Base-by-base conservation (phyloP, 2,888 invertebrate genomes). In the Fragum fragum region DNA sequence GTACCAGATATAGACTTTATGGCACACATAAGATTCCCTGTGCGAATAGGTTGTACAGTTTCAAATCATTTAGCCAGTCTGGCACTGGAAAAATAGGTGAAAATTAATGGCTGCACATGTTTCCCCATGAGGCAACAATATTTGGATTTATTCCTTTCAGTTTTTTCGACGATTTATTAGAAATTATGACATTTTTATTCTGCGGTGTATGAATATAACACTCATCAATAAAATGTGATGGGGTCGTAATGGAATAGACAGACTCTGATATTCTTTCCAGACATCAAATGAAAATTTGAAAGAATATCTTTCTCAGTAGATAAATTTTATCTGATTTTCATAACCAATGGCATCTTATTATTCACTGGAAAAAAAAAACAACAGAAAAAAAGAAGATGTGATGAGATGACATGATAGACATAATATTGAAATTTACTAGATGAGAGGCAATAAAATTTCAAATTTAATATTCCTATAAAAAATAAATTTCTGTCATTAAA, bases 161-260 rank as follows among this genome's bases (percentile, higher is more conserved):
- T 66, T 61, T 66, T 72, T 55, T 71, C 55, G 74, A 77, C 78
- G 71, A 77, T 81, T 81, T 78, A 81, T 81, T 66, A 68, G 47
- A 47, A 70, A 66, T 81, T 81, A 81, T 81, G 81, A 81, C 81
- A 78, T 77, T 81, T 81, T 81, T 78, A 81, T 75, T 29, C 39
- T 57, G 29, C 53, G 36, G 36, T 36, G 57, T 76, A 73, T 72
- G 80, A 80, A 68, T 66, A 23, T 61, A 68, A 55, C 73, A 76
- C 63, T 47, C 76, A 32, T 72, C 32, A 66, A 71, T 57, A 71
- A 69, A 72, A 72, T 52, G 14, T 52, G 57, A 9, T 47, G 14
- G 53, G 28, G 28, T n/a, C 53, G 55, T 79, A 74, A 79, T 71
- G 71, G 74, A 53, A 71, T 70, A 71, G 57, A 23, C 79, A 79